Evolutionary conservation across 2,113 vertebrate species (phyloP), one percentile per base, ranked within the genome.

Genomic region (Ophthalmolycus amberensis): DNA sequence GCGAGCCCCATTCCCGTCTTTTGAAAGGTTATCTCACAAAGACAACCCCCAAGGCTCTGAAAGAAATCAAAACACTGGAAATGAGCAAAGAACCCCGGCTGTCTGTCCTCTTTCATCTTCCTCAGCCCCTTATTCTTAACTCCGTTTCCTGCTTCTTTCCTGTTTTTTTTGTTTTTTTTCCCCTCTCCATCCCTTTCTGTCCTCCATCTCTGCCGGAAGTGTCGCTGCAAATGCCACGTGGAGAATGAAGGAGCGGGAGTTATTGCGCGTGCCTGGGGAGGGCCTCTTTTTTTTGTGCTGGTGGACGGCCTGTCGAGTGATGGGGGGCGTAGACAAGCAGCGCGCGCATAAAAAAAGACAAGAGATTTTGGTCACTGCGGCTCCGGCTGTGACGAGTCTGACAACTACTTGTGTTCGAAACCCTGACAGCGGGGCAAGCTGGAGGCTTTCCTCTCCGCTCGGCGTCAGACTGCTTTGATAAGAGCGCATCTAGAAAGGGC

Each of bases 21-120:
- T 86, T 74, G 74, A 81, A 83, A 81, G 80, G 89, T 83, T 85
- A 89, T 91, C 90, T 90, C 87, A 87, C 88, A 81, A 82, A 90
- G 90, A 88, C 44, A 65, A 54, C 67, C 87, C 82, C 32, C 1
- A 0, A 70, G 89, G 87, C 84, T 75, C 56, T 0, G 56, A 79
- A 76, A 27, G 88, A 86, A 89, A 87, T 90, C 84, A 85, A 83
- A 93, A 85, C 76, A 78, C 65, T 72, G 65, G 86, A 88, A 92
- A 90, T 82, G 88, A 90, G 88, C 81, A 74, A 84, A 81, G 80
- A 86, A 44, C 59, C 62, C 58, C 0, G 42, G 86, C 85, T 80
- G 52, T 84, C 38, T 79, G 56, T 75, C 56, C 71, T 79, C 84
- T 79, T 88, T 92, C 81, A 87, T 88, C 91, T 85, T 79, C 66